Evolutionary conservation across 2,113 vertebrate genomes (phyloP), one percentile per base, ranked within the genome.

Genomic region (Parus major): DNA sequence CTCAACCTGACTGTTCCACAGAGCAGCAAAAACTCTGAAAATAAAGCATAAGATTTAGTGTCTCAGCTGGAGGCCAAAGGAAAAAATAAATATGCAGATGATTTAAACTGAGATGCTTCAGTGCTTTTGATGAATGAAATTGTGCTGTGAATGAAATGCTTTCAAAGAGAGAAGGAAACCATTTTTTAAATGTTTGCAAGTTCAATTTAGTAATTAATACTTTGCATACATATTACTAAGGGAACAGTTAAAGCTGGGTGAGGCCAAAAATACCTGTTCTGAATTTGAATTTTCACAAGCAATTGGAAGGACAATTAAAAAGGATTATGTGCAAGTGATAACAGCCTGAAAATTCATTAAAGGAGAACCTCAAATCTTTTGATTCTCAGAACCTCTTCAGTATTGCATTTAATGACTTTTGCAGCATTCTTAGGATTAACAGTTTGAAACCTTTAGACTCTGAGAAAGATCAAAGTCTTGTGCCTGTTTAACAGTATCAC

Each of bases 241-340:
- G 50, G 35, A 88, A 73, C 11, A 46, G 42, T 35, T 50, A 70
- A 73, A 46, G 47, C 22, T 59, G 64, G 33, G 36, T 70, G 64
- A 83, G 47, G 52, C 64, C 39, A 36, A 95, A 94, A 96, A 83
- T 70, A 81, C 76, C 13, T 60, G 55, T 83, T 92, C 42, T 83
- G 71, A 90, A 92, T 83, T 72, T 79, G 72, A 93, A 94, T 90
- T 90, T 88, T 94, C 92, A 41, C 29, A 71, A 55, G 46, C 25
- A 93, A 18, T 75, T 19, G n/a, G 59, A 53, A 93, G 15, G 19
- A 65, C 46, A 69, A 86, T 90, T 93, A 61, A 61, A 87, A 82
- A 69, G 21, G 15, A 63, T 80, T 85, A 70, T 42, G 42, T 80
- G n/a, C 22, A 69, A 90, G 82, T 33, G 73, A 52, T 81, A 95